phyloP scores from a whole-genome alignment of 2,113 vertebrate genomes.

The Pollimyrus isidori region DNA sequence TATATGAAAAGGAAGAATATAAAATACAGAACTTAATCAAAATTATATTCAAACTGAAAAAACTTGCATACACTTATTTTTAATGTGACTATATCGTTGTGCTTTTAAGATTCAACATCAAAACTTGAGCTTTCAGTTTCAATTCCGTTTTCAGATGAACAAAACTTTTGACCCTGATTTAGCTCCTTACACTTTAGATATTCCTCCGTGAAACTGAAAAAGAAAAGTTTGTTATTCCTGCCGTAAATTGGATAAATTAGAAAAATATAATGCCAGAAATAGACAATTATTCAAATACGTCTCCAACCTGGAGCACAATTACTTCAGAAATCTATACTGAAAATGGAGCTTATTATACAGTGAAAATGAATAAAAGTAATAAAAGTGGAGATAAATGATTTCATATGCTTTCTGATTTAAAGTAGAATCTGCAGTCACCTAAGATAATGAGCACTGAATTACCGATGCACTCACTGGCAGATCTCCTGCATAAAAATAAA shows the following conservation, averaged over 20 bases:
- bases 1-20: too few relatives aligned
- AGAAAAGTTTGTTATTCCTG: background rate
- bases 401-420: slow-evolving; percentile 10
- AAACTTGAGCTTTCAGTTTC: too few relatives aligned
- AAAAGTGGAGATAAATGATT: slow-evolving; percentile 3
- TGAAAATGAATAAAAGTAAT: slow-evolving; percentile 5
- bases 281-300: slow-evolving; percentile 13
- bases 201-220: background rate
- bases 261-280: slow-evolving; percentile 3
- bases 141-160: too few relatives aligned
- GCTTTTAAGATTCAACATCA: too few relatives aligned
- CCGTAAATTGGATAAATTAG: background rate
- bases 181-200: background rate
- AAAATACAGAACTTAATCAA: too few relatives aligned
- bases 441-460: background rate
- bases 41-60: too few relatives aligned
- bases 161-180: too few relatives aligned
- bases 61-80: too few relatives aligned
- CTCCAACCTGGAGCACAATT: slow-evolving; percentile 7
- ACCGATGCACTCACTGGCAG: background rate
- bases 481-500: slow-evolving; percentile 3
- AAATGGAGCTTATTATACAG: slow-evolving; percentile 7
- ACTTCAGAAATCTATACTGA: slow-evolving; percentile 8
- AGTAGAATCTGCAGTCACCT: background rate
- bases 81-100: too few relatives aligned